Conservation (phyloP, 2,888 invertebrate species). For the Coleophora deauratella region DNA sequence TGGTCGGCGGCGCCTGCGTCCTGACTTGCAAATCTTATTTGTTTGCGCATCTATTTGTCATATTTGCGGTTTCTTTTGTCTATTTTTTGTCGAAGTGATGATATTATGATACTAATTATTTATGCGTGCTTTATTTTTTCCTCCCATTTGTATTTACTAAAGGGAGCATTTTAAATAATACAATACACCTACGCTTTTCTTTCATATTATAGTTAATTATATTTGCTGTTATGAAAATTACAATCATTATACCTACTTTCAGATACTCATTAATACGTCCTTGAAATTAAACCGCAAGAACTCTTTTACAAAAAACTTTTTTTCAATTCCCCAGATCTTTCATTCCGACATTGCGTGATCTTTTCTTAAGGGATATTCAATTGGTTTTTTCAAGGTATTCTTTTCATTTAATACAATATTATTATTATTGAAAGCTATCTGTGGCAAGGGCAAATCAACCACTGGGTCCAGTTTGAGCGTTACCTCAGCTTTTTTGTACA, state of each 20-base stretch:
- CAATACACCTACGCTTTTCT: no score
- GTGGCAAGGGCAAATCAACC: constrained; percentile 36
- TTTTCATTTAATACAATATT: constrained; percentile 32
- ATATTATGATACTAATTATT: no score
- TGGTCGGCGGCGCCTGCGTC: constrained; percentile 25
- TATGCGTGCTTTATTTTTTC: constrained; percentile 4
- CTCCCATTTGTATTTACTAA: no score
- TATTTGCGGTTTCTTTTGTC: constrained; percentile 41
- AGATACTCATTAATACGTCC: no score
- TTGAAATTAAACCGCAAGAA: constrained; percentile 8
- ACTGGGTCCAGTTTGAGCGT: no score
- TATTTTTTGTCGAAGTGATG: constrained; percentile 15
- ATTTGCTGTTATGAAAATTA: not conserved
- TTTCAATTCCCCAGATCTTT: constrained; percentile 27
- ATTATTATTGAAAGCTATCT: constrained; percentile 21
- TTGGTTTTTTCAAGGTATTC: constrained; percentile 23
- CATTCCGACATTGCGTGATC: constrained; percentile 35
- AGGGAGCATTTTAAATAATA: no score
- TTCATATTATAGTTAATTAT: not conserved
- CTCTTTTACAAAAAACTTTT: constrained; percentile 7
- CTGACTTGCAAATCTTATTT: constrained; percentile 46
- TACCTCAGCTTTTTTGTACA: constrained; percentile 15
- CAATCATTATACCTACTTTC: no score
- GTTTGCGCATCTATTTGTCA: constrained; percentile 44
- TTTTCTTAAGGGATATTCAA: constrained; percentile 23